Evolutionary conservation across 2,888 invertebrate genomes (phyloP).

Genomic region (Cremastinae sp.): DNA sequence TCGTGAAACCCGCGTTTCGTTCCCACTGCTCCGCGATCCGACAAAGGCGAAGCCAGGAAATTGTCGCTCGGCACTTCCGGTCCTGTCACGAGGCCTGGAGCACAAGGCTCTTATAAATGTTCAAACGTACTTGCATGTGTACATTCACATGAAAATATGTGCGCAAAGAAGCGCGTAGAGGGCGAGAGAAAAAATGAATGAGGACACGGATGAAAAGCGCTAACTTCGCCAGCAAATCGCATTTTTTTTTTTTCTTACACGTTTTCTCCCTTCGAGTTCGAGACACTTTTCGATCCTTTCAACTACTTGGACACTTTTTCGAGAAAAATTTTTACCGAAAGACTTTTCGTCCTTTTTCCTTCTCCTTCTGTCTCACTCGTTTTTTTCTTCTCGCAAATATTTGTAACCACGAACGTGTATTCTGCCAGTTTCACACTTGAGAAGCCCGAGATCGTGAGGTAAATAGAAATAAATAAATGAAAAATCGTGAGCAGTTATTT

Average conservation of each 20-base stretch:
- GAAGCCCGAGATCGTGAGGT: slow-evolving; percentile 31
- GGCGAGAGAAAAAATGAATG: slow-evolving; percentile 4
- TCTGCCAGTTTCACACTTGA: slow-evolving; percentile 35
- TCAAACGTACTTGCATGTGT: background rate
- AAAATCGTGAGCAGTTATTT: slow-evolving; percentile 18
- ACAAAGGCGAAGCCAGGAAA: slow-evolving; percentile 64
- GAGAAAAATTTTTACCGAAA: slow-evolving; percentile 12
- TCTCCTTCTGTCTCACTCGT: background rate
- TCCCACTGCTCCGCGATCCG: slow-evolving; percentile 25
- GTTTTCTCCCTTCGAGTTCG: slow-evolving; percentile 18
- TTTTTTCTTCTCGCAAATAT: slow-evolving; percentile 16
- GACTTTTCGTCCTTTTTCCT: background rate
- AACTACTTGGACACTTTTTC: slow-evolving; percentile 3
- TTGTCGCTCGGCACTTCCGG: slow-evolving; percentile 65
- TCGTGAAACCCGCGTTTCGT: slow-evolving; percentile 18
- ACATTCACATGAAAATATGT: background rate
- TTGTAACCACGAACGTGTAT: slow-evolving; percentile 6
- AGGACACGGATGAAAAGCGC: slow-evolving; percentile 22
- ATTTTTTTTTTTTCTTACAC: slow-evolving; percentile 18
- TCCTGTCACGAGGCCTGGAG: slow-evolving; percentile 51
- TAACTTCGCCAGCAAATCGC: slow-evolving; percentile 33
- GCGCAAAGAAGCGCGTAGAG: background rate
- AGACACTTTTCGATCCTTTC: slow-evolving; percentile 28
- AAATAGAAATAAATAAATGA: slow-evolving; percentile 39
- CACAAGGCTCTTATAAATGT: slow-evolving; percentile 23